Evolutionary conservation across 2,797 vertebrate genomes (phyloP).

Genomic region (Trematocara caparti): DNA sequence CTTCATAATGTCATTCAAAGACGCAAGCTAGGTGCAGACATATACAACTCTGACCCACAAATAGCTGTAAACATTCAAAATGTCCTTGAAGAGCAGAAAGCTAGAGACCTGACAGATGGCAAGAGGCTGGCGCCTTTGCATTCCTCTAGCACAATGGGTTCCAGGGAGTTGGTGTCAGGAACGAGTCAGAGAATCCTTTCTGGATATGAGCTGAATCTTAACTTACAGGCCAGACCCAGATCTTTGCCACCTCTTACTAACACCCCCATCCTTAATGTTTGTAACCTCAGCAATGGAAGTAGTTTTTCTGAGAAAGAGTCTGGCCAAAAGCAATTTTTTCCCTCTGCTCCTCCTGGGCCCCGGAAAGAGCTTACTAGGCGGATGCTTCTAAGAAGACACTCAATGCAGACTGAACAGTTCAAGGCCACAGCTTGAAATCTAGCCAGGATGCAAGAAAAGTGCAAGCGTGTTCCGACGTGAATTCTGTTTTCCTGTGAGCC

Average conservation of each 20-base stretch:
- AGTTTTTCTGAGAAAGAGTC: slow-evolving; percentile 52
- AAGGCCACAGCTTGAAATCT: slow-evolving; percentile 51
- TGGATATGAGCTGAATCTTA: slow-evolving; percentile 74
- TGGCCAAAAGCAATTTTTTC: slow-evolving; percentile 70
- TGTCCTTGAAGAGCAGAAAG: slow-evolving; percentile 27
- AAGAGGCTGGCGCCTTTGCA: slow-evolving; percentile 31
- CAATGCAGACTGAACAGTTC: slow-evolving; percentile 87
- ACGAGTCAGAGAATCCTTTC: slow-evolving; percentile 57
- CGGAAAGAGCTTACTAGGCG: slow-evolving; percentile 81
- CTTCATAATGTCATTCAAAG: slow-evolving; percentile 78
- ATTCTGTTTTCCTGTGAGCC: background rate
- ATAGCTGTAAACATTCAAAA: slow-evolving; percentile 39
- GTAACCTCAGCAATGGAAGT: slow-evolving; percentile 33
- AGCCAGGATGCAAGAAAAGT: background rate
- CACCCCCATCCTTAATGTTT: slow-evolving; percentile 53
- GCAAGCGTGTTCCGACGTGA: background rate
- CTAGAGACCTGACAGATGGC: background rate
- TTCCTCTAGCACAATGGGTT: slow-evolving; percentile 67
- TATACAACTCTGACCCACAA: slow-evolving; percentile 83
- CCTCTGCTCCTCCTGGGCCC: slow-evolving; percentile 78
- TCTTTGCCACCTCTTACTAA: slow-evolving; percentile 85
- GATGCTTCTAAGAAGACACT: slow-evolving; percentile 85
- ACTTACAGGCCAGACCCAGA: slow-evolving; percentile 69
- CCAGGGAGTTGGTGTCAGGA: slow-evolving; percentile 69
- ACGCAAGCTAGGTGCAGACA: slow-evolving; percentile 73